Conservation (phyloP, 2,797 vertebrate genomes). For the Hydrocynus forskahlii region DNA sequence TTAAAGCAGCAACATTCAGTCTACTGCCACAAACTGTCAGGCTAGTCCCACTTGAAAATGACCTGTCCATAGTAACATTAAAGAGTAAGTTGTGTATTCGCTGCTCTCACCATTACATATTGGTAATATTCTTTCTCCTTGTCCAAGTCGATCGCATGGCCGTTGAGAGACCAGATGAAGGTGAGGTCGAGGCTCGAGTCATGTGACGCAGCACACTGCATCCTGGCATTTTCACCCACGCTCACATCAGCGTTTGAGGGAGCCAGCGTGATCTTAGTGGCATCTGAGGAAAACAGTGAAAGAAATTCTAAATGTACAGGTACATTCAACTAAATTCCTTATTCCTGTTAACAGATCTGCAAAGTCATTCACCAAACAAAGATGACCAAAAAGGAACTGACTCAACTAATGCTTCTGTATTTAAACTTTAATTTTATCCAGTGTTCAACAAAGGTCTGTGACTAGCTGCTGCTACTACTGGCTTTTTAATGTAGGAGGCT, state of each 20-base stretch:
- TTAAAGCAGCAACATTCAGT: background rate
- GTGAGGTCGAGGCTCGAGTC: constrained; percentile 90
- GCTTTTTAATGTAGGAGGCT: background rate
- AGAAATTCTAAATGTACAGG: background rate
- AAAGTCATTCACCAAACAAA: background rate
- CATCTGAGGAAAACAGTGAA: constrained; percentile 77
- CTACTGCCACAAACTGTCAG: background rate
- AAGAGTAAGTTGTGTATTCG: constrained; percentile 50
- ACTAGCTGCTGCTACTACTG: background rate
- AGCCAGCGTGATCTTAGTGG: constrained; percentile 92
- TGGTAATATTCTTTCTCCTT: constrained; percentile 86
- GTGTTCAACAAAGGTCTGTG: background rate
- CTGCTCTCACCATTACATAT: constrained; percentile 81
- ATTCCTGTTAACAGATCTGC: background rate
- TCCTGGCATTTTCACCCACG: constrained; percentile 84
- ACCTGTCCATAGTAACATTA: background rate
- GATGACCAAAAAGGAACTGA: background rate
- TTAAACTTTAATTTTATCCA: background rate
- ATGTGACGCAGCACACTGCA: constrained; percentile 92
- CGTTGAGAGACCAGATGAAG: constrained; percentile 93
- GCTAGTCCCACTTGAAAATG: background rate
- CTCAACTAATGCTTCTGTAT: background rate
- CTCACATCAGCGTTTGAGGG: constrained; percentile 89
- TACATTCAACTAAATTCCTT: background rate
- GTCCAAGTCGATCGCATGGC: constrained; percentile 87